phyloP scores from a whole-genome alignment of 2,797 vertebrate genomes.

The Enteromius viviparus region DNA sequence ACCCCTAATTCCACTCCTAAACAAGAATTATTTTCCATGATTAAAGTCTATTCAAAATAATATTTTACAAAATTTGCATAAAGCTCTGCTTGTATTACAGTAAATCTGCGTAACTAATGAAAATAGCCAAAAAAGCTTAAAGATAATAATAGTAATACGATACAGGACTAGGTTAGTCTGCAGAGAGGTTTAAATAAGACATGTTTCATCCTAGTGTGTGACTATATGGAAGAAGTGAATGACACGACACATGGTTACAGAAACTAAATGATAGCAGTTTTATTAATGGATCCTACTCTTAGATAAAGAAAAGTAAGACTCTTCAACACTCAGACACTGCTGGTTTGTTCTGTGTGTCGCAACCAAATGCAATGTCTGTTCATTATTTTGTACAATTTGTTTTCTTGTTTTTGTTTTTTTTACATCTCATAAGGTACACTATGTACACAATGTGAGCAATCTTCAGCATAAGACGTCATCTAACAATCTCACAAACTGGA shows the following conservation, averaged over 20 bases:
- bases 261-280: constrained; percentile 76
- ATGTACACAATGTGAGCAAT: constrained; percentile 75
- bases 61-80: neutral
- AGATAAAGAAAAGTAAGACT: constrained; percentile 60
- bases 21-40: neutral
- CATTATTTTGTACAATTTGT: constrained; percentile 69
- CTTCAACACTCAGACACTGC: constrained; percentile 67
- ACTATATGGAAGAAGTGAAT: neutral
- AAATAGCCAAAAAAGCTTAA: neutral
- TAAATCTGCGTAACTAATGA: neutral
- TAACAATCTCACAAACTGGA: constrained; percentile 63
- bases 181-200: neutral
- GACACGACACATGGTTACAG: constrained; percentile 45
- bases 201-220: neutral
- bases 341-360: constrained; percentile 61
- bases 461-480: constrained; percentile 60
- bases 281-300: constrained; percentile 74
- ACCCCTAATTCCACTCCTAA: neutral
- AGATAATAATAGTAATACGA: neutral
- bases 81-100: neutral
- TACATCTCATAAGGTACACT: constrained; percentile 72
- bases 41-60: neutral
- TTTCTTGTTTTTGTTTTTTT: constrained; percentile 65
- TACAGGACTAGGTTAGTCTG: neutral
- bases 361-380: constrained; percentile 68